A percentile compares a stretch with the other conserved stretches of the same genome.
Conservation (phyloP, 1,140 invertebrate genomes). For the Platyura marginata region DNA sequence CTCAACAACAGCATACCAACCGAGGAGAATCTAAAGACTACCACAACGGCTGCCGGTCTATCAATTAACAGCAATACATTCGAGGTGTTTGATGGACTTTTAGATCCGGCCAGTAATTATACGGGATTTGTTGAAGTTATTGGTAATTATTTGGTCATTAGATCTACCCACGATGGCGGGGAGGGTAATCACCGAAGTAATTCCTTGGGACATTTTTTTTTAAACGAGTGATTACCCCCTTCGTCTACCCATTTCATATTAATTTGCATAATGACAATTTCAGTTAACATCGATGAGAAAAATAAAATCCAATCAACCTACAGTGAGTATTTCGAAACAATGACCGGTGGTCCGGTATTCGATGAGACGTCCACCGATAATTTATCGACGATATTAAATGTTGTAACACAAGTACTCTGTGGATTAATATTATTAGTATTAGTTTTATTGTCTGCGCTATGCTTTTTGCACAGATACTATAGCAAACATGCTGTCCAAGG, state of each 20-base stretch:
- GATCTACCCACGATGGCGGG: no score
- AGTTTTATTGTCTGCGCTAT: slow-evolving; percentile 42
- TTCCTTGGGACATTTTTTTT: no score
- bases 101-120: slow-evolving; percentile 59
- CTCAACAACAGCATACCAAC: neutral
- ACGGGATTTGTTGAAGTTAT: slow-evolving; percentile 67
- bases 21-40: neutral
- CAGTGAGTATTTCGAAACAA: slow-evolving; percentile 33
- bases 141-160: slow-evolving; percentile 31
- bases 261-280: no score
- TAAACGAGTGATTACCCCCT: no score
- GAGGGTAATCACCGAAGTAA: no score
- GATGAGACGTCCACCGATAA: slow-evolving; percentile 9
- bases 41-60: neutral
- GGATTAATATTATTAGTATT: slow-evolving; percentile 44
- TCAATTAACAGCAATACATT: slow-evolving; percentile 6
- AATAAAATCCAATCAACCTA: slow-evolving; percentile 27
- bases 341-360: neutral
- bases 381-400: slow-evolving; percentile 15
- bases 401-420: slow-evolving; percentile 31
- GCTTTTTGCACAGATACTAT: slow-evolving; percentile 46
- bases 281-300: slow-evolving; percentile 10
- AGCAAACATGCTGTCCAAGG: slow-evolving; percentile 52
- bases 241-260: no score
- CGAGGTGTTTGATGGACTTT: slow-evolving; percentile 41